Conservation (phyloP, 2,797 vertebrate genomes). For the Typhlichthys eigenmanni region DNA sequence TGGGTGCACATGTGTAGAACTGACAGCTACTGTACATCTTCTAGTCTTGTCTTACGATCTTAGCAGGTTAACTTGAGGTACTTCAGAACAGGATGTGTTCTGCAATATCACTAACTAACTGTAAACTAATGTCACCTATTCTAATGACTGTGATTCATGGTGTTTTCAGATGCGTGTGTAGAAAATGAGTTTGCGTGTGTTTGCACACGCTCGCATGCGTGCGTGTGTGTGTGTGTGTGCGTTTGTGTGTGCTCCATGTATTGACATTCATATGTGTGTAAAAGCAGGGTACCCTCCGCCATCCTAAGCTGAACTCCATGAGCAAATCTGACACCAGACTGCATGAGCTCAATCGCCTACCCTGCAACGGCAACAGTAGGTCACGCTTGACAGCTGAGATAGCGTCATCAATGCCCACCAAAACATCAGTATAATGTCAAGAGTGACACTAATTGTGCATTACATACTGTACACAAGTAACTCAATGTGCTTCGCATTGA, state of each 20-base stretch:
- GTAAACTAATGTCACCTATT: too few species aligned
- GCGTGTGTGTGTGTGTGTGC: slow-evolving; percentile 14
- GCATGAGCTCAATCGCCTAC: slow-evolving; percentile 79
- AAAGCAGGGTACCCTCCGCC: slow-evolving; percentile 73
- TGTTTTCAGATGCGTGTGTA: too few species aligned
- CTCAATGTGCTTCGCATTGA: too few species aligned
- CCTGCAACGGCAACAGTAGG: slow-evolving; percentile 80
- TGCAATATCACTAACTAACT: too few species aligned
- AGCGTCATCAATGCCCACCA: not conserved
- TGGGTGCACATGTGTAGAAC: not conserved
- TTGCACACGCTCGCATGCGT: not conserved
- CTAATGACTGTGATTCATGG: too few species aligned
- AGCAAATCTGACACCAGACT: slow-evolving; percentile 83
- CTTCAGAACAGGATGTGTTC: too few species aligned
- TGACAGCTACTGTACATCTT: too few species aligned
- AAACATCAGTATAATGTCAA: not conserved
- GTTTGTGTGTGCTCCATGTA: not conserved
- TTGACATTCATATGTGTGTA: slow-evolving; percentile 35
- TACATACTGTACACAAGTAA: too few species aligned
- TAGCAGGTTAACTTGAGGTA: too few species aligned
- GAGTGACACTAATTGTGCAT: too few species aligned
- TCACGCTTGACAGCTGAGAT: not conserved
- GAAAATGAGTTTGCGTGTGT: not conserved
- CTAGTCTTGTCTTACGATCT: too few species aligned
- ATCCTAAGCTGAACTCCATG: slow-evolving; percentile 80